Base-by-base conservation (phyloP, 1,140 invertebrate species). In the Argopecten irradians region DNA sequence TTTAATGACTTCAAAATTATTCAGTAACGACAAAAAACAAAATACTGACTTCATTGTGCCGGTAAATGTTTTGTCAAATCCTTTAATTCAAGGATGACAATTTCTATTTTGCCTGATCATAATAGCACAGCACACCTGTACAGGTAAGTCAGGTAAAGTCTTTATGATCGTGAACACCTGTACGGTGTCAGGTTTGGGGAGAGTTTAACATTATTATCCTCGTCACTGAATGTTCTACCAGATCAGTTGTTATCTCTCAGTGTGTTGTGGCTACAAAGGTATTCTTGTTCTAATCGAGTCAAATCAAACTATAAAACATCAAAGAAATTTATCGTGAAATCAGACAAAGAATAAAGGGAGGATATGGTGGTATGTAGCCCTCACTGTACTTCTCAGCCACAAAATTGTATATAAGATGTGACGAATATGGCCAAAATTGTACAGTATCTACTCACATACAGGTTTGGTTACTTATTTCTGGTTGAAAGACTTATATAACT, bases 261-360 rank as follows among this genome's bases (percentile, higher is more conserved):
- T 71, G 28, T 46, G 22, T n/a, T n/a, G n/a, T 71, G 28, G 55
- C 8, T 71, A 71, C 55, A 71, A 71, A 28, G n/a, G 55, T 71
- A 71, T 71, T 71, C 55, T 71, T 28, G 55, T 71, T 71, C 55
- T 71, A 71, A 71, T 71, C 55, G 28, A 71, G 5, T 71, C 55
- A 71, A 71, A 71, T 71, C 55, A 71, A 71, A 71, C 55, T n/a
- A 3, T 0, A n/a, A 71, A n/a, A 71, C 55, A 71, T 71, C 55
- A 71, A 71, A 71, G 55, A 71, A 71, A 71, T 71, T 71, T 71
- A 71, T 71, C 55, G 22, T n/a, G 28, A 71, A 71, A 71, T 71
- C 55, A 28, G 55, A 28, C 5, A 28, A 22, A 46, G 22, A 19
- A 46, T 71, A 5, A 3, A 55, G 14, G 7, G 5, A 71, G 55